Percentiles rank a stretch among this genome's conserved stretches.
These are phyloP conservation scores for Xyrauchen texanus DNA, from an alignment of 2,113 vertebrate species.

Conservation along the genomic window DNA sequence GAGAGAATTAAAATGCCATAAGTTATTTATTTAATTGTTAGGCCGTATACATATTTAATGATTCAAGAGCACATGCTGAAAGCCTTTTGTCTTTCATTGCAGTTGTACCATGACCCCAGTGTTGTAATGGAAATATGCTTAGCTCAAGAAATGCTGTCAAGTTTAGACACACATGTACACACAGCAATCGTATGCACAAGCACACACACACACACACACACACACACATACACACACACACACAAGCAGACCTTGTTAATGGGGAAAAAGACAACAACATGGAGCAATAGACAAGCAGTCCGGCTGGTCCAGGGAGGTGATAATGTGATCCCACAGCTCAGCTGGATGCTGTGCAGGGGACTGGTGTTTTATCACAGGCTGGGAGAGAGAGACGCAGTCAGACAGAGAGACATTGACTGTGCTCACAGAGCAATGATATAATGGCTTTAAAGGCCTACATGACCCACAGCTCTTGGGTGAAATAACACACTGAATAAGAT, in stretches of 20 bases:
- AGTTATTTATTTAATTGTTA: conserved; percentile 53
- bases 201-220: conserved; percentile 11
- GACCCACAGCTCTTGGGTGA: conserved; percentile 49
- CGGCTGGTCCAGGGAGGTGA: conserved; percentile 44
- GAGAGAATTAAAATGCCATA: conserved; percentile 45
- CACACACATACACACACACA: not conserved
- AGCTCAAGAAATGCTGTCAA: conserved; percentile 20
- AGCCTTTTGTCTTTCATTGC: conserved; percentile 40
- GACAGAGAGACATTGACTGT: conserved; percentile 15
- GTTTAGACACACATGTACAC: not conserved
- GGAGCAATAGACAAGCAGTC: conserved; percentile 55
- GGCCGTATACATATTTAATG: conserved; percentile 60
- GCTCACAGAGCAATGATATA: conserved; percentile 31
- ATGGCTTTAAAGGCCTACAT: conserved; percentile 39
- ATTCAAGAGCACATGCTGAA: conserved; percentile 33
- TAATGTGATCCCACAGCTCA: conserved; percentile 59
- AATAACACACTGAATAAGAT: conserved; percentile 39
- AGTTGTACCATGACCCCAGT: conserved; percentile 34
- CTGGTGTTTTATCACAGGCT: conserved; percentile 54
- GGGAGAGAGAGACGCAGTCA: not conserved
- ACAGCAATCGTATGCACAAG: not conserved
- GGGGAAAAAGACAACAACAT: conserved; percentile 47
- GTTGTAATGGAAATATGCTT: conserved; percentile 19
- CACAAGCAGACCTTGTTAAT: conserved; percentile 44
- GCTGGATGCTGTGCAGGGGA: conserved; percentile 41